Conservation (phyloP, 2,797 vertebrate genomes). For the Sarcoramphus papa region DNA sequence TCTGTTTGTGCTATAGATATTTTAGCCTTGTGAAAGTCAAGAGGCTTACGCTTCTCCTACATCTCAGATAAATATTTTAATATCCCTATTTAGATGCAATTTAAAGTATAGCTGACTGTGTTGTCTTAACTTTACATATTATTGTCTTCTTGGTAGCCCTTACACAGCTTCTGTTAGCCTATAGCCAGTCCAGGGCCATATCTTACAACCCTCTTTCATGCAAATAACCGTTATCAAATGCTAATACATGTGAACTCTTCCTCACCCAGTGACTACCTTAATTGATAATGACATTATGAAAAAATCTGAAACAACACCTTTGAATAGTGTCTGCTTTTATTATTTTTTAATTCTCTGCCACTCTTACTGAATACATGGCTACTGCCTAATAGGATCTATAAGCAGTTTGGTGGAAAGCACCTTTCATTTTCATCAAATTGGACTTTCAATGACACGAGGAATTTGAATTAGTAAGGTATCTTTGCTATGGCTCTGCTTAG, state of each 20-base stretch:
- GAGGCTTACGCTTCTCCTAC: not conserved
- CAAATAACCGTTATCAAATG: not conserved
- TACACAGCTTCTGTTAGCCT: not conserved
- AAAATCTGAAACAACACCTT: not conserved
- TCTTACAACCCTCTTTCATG: not conserved
- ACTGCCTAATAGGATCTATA: not conserved
- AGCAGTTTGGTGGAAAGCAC: not conserved
- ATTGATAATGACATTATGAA: not conserved
- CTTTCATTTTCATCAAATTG: not conserved
- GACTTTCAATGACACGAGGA: not conserved
- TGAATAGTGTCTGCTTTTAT: not conserved
- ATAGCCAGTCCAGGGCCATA: not conserved
- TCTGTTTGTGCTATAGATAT: not conserved
- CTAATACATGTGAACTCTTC: not conserved
- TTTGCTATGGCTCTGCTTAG: not conserved
- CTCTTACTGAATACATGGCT: not conserved
- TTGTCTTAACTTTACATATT: not conserved
- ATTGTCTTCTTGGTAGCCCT: not conserved
- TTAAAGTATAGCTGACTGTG: not conserved
- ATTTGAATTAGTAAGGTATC: not conserved
- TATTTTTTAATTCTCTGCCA: not conserved
- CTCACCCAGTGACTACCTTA: not conserved
- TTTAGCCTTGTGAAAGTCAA: slow-evolving; percentile 5
- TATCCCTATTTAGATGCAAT: not conserved
- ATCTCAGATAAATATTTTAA: slow-evolving; percentile 5